phyloP scores from a whole-genome alignment of 35 echinoderm and acorn worm genomes.

The Stichopus chloronotus region DNA sequence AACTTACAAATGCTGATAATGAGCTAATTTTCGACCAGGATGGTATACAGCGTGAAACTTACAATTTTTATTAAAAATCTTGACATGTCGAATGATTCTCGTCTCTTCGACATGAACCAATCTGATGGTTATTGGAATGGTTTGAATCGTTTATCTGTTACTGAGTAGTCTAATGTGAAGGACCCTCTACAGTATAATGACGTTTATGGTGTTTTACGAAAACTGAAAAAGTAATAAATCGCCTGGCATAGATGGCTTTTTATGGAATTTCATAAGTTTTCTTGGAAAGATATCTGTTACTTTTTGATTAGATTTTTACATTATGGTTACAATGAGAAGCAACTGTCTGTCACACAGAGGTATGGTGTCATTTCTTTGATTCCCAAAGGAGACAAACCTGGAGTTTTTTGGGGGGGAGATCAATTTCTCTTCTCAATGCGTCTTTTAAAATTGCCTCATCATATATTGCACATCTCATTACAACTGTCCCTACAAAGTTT shows the following conservation, averaged over 20 bases:
- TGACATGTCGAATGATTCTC: background rate
- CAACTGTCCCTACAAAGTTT: background rate
- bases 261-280: conserved; percentile 7
- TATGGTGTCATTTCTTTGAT: background rate
- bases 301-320: background rate
- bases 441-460: background rate
- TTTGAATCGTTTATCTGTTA: background rate
- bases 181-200: background rate
- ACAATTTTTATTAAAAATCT: background rate
- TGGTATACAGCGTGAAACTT: background rate
- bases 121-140: background rate
- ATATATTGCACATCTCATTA: conserved; percentile 26
- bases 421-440: conserved; percentile 19
- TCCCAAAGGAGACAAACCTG: background rate
- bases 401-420: background rate
- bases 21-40: background rate
- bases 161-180: background rate
- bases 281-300: background rate
- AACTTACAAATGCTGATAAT: background rate
- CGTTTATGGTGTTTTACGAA: background rate
- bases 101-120: background rate
- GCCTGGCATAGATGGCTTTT: conserved; percentile 13
- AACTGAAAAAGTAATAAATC: conserved; percentile 43
- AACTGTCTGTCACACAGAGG: background rate
- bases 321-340: background rate